Base-by-base conservation (phyloP, 2,797 vertebrate species). In the Cephalopachus bancanus region DNA sequence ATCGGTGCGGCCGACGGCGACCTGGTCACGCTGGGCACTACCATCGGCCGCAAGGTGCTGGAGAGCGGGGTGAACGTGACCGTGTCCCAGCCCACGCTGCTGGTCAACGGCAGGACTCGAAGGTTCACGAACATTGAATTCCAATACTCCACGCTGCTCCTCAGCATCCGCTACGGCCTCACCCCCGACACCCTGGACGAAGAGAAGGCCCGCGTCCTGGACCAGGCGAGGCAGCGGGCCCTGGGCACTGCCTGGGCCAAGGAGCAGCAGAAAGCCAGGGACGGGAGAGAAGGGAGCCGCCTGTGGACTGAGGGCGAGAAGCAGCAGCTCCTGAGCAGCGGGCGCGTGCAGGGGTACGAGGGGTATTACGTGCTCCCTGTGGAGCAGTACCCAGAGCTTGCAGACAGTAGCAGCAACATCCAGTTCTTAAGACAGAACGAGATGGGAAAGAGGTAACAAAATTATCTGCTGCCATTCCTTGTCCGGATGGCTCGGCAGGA, bases 381-480 rank as follows among this genome's bases (percentile, higher is more conserved):
- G 97, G 99, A 99, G 99, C 99, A 99, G 98, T 99, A 99, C 98
- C 99, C 99, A 81, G 99, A 99, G 99, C 99, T 99, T 97, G 99
- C 99, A 95, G 99, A 99, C 99, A 99, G 99, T 99, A 99, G 99
- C 99, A 99, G 99, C 99, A 99, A 99, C 99, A 99, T 99, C 99
- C 99, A 99, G 99, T 99, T 99, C 98, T 99, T 99, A 99, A 99
- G 99, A 99, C 99, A 99, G 99, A 99, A 99, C 79, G 99, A 99
- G 98, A 99, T 99, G 99, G 99, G 99, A 98, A 99, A 98, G 99
- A 99, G 99, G 99, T 99, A 99, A 99, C 99, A 99, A 99, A 99
- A 99, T 99, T 98, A 98, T 96, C 98, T 98, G 98, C 99, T 98
- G 98, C 98, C 98, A 98, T 98, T 88, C 98, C 98, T 98, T 97